phyloP scores from a whole-genome alignment of 2,113 vertebrate species.

The Neolamprologus fasciatus region DNA sequence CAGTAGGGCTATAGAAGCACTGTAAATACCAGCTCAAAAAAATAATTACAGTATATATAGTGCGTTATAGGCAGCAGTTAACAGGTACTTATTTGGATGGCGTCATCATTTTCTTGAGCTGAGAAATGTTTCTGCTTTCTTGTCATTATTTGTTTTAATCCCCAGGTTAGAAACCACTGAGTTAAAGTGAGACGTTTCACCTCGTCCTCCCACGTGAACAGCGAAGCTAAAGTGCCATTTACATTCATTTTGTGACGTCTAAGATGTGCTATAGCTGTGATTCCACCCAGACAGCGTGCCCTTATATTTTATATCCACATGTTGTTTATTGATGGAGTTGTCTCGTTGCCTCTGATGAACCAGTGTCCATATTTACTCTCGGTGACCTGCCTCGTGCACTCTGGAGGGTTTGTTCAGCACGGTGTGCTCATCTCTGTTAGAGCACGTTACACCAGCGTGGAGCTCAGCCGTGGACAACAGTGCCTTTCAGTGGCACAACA shows the following conservation, averaged over 20 bases:
- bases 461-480: constrained; percentile 51
- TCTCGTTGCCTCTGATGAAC: neutral
- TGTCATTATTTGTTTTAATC: neutral
- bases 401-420: neutral
- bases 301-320: neutral
- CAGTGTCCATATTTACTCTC: neutral
- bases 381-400: neutral
- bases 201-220: neutral
- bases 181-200: neutral
- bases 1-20: neutral
- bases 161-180: neutral
- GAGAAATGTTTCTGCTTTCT: neutral
- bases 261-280: neutral
- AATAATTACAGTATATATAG: neutral
- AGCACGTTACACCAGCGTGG: neutral
- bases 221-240: neutral
- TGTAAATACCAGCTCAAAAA: neutral
- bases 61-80: neutral
- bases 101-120: neutral
- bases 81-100: neutral
- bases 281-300: neutral
- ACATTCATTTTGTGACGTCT: neutral
- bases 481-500: constrained; percentile 48
- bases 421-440: neutral
- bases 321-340: neutral